These are phyloP conservation scores for Ectropis crepuscularia DNA, from an alignment of 2,888 invertebrate species.

Conservation along the genomic window DNA sequence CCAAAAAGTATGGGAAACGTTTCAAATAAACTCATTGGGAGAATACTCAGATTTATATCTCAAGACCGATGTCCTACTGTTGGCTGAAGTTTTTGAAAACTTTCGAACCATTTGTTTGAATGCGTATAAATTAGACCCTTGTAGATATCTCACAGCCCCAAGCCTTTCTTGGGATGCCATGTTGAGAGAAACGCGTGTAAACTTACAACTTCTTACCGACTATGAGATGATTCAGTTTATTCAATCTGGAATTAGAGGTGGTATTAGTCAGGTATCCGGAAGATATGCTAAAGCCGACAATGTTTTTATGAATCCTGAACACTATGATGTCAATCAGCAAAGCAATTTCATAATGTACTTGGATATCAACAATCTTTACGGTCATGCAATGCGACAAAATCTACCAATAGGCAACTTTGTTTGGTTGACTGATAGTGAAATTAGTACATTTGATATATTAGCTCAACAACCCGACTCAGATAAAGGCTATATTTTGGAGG, in stretches of 20 bases:
- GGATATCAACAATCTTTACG: slow-evolving; percentile 19
- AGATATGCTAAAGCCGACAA: slow-evolving; percentile 45
- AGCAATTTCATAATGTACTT: slow-evolving; percentile 21
- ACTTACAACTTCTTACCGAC: slow-evolving; percentile 41
- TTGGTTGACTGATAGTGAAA: slow-evolving; percentile 22
- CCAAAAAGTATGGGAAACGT: slow-evolving; percentile 45
- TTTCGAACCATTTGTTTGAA: slow-evolving; percentile 48
- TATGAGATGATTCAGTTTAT: slow-evolving; percentile 40
- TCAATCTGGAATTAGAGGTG: slow-evolving; percentile 39
- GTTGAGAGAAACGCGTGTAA: slow-evolving; percentile 37
- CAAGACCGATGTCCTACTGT: slow-evolving; percentile 50
- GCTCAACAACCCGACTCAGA: slow-evolving; percentile 12
- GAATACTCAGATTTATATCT: slow-evolving; percentile 53
- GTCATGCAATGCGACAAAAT: slow-evolving; percentile 24
- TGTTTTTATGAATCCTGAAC: slow-evolving; percentile 2
- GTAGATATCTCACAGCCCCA: slow-evolving; percentile 10
- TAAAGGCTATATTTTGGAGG: slow-evolving; percentile 47
- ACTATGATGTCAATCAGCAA: not conserved
- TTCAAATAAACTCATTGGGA: slow-evolving; percentile 42
- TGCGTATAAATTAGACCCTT: slow-evolving; percentile 37
- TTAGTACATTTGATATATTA: slow-evolving; percentile 25
- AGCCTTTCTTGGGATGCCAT: slow-evolving; percentile 45
- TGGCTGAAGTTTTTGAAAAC: slow-evolving; percentile 56
- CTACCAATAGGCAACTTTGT: slow-evolving; percentile 14
- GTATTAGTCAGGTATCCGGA: slow-evolving; percentile 39